phyloP scores from a whole-genome alignment of 2,888 invertebrate genomes.

The Parelbella ahira region DNA sequence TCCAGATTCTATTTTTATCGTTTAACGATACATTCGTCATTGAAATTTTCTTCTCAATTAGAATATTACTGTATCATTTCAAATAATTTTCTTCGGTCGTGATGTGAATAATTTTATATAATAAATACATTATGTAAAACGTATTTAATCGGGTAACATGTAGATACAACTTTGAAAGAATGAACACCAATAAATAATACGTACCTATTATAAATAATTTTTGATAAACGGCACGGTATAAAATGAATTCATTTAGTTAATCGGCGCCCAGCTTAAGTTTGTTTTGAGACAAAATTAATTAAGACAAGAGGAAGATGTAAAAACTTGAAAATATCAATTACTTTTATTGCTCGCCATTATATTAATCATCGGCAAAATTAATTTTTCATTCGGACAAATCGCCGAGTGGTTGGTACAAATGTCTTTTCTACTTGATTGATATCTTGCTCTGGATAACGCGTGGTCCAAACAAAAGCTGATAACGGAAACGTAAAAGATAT shows the following conservation, averaged over 20 bases:
- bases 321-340: slow-evolving; percentile 78
- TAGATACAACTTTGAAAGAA: too few relatives aligned
- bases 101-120: too few relatives aligned
- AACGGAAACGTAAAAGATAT: background rate
- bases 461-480: slow-evolving; percentile 5
- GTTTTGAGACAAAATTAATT: slow-evolving; percentile 59
- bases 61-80: too few relatives aligned
- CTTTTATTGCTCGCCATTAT: slow-evolving; percentile 75
- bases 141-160: too few relatives aligned
- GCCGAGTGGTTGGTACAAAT: slow-evolving; percentile 66
- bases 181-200: too few relatives aligned
- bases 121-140: background rate
- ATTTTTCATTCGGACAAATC: slow-evolving; percentile 80
- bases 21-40: too few relatives aligned
- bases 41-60: too few relatives aligned
- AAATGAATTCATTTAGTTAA: slow-evolving; percentile 13
- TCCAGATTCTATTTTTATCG: slow-evolving; percentile 11
- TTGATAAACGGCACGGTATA: slow-evolving; percentile 3
- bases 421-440: slow-evolving; percentile 69
- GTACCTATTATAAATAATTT: slow-evolving; percentile 4
- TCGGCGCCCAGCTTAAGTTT: slow-evolving; percentile 9
- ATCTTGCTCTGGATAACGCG: slow-evolving; percentile 48
- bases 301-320: slow-evolving; percentile 76
- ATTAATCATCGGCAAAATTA: slow-evolving; percentile 79
- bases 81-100: too few relatives aligned